Conservation (phyloP, 2,113 vertebrate species). For the Halichoeres trimaculatus region DNA sequence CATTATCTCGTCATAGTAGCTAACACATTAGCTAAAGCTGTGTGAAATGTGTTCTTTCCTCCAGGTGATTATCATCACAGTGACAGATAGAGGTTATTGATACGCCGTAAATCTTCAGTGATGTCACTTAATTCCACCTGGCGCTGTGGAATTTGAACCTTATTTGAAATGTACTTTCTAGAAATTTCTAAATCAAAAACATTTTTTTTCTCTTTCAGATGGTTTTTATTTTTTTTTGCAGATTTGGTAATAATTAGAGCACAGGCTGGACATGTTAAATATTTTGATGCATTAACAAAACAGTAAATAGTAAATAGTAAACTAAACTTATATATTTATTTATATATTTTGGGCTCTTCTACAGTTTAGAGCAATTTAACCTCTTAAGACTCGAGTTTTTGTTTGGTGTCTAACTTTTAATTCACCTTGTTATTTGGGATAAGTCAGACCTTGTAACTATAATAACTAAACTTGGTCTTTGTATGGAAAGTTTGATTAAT, state of each 20-base stretch:
- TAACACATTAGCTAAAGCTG: not conserved
- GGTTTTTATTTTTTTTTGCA: too few relatives aligned
- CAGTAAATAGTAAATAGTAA: too few relatives aligned
- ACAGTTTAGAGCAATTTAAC: not conserved
- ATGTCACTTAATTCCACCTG: not conserved
- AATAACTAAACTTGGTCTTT: too few relatives aligned
- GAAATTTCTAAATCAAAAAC: too few relatives aligned
- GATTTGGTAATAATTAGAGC: not conserved
- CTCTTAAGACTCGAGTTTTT: too few relatives aligned
- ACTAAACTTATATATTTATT: too few relatives aligned
- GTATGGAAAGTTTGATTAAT: too few relatives aligned
- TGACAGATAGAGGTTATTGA: not conserved
- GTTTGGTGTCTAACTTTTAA: too few relatives aligned
- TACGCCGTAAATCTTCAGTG: not conserved
- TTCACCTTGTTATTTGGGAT: too few relatives aligned
- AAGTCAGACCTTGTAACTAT: too few relatives aligned
- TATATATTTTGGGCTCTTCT: not conserved
- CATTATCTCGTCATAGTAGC: not conserved
- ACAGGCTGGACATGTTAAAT: not conserved
- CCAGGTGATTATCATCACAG: slow-evolving; percentile 5
- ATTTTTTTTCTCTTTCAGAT: too few relatives aligned
- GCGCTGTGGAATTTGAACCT: not conserved
- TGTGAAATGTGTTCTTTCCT: not conserved
- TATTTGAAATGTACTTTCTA: not conserved
- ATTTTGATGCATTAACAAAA: not conserved